These are phyloP conservation scores for Diabrotica balteata DNA, from an alignment of 2,888 invertebrate genomes.

Conservation along the genomic window DNA sequence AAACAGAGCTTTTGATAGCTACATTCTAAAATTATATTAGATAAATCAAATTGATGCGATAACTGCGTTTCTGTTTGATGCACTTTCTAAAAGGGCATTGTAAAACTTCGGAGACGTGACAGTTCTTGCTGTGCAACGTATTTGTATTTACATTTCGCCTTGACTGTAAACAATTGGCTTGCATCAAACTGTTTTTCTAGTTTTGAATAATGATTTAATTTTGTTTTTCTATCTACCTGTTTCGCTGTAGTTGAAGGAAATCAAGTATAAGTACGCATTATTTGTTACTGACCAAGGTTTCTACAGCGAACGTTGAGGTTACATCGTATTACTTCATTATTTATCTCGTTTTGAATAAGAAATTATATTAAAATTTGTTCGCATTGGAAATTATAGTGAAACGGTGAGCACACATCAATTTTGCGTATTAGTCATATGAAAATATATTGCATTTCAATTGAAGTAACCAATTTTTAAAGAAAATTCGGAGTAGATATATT, in stretches of 20 bases:
- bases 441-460: too few relatives aligned
- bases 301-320: slow-evolving; percentile 21
- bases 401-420: too few relatives aligned
- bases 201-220: not conserved
- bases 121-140: slow-evolving; percentile 2
- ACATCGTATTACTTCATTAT: not conserved
- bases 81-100: slow-evolving; percentile 5
- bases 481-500: too few relatives aligned
- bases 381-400: too few relatives aligned
- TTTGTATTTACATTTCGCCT: slow-evolving; percentile 7
- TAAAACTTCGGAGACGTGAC: not conserved
- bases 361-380: too few relatives aligned
- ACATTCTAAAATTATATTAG: too few relatives aligned
- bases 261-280: not conserved
- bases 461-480: too few relatives aligned
- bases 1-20: too few relatives aligned
- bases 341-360: too few relatives aligned
- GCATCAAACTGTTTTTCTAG: not conserved
- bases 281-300: slow-evolving; percentile 27
- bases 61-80: not conserved
- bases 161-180: slow-evolving; percentile 4
- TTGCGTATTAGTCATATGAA: too few relatives aligned
- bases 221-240: not conserved
- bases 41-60: too few relatives aligned
- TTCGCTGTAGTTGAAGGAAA: not conserved